phyloP scores from a whole-genome alignment of 1,140 invertebrate species.

The Drosophila yakuba region DNA sequence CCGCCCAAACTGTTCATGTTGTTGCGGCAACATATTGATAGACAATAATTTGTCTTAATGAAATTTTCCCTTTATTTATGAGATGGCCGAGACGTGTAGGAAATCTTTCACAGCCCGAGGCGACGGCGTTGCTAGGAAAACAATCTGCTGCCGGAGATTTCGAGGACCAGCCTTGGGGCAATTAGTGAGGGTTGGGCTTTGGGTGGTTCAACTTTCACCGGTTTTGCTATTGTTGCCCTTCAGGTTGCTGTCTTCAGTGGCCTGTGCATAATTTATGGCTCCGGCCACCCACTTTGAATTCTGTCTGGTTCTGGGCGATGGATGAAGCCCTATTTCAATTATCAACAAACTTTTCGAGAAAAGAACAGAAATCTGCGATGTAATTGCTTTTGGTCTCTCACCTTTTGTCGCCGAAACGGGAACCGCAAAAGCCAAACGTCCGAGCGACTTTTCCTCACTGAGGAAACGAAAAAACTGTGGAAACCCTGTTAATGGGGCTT shows the following conservation, averaged over 20 bases:
- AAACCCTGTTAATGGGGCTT: slow-evolving; percentile 58
- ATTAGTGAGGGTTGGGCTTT: slow-evolving; percentile 58
- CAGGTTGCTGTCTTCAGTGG: slow-evolving; percentile 66
- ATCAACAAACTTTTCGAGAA: slow-evolving; percentile 45
- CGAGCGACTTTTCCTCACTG: slow-evolving; percentile 42
- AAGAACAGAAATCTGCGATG: slow-evolving; percentile 49
- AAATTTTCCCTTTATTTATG: slow-evolving; percentile 82
- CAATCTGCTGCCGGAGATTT: slow-evolving; percentile 54
- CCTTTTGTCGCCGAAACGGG: slow-evolving; percentile 47
- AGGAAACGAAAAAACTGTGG: slow-evolving; percentile 6
- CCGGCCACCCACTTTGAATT: slow-evolving; percentile 32
- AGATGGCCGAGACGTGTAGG: slow-evolving; percentile 73
- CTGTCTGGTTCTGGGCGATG: slow-evolving; percentile 43
- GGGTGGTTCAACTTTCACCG: slow-evolving; percentile 19
- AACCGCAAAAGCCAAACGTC: slow-evolving; percentile 56
- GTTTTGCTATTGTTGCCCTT: slow-evolving; percentile 32
- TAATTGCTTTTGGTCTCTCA: slow-evolving; percentile 67
- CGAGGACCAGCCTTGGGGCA: slow-evolving; percentile 59
- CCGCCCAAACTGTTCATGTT: background rate
- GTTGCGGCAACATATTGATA: slow-evolving; percentile 81
- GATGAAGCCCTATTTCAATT: slow-evolving; percentile 69
- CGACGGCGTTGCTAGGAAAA: slow-evolving; percentile 65
- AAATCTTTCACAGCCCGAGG: slow-evolving; percentile 33
- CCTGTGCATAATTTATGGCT: slow-evolving; percentile 79
- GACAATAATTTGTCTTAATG: slow-evolving; percentile 84